Evolutionary conservation across 1,140 invertebrate species (phyloP), one percentile per base, ranked within the genome.

Genomic region (Agrypnia vestita): DNA sequence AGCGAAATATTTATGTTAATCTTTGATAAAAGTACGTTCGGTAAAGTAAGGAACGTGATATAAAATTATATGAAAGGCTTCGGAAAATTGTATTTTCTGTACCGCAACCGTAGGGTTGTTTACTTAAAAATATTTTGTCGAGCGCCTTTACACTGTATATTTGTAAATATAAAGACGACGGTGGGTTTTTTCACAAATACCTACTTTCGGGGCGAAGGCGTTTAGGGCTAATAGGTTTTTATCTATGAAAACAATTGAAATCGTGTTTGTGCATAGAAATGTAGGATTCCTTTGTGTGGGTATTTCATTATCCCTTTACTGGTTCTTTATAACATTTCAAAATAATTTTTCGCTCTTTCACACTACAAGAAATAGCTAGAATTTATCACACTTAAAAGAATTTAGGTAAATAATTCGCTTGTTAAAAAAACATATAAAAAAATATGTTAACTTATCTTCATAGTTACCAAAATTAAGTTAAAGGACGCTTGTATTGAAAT

Each of bases 1-100:
- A 71, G 17, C 3, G 13, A 19, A 75, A 56, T 53, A 9, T 78
- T 49, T 67, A 43, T 69, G 62, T 17, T 78, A 69, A 69, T 78
- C 64, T 78, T 51, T 44, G 12, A 12, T 19, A 43, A 59, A 59
- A 62, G 73, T 76, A 15, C 46, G 11, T 47, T 61, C 44, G 17
- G 51, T 3, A 46, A 47, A 35, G 25, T 35, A 67, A 19, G 47
- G 47, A 64, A 79, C 77, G 77, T 79, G 77, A 72, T 55, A 35
- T 25, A 46, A 79, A 79, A 79, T 79, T 62, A 79, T 73, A 73
- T 61, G 43, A 44, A 35, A 49, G 77, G 67, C 77, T 79, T 74
- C 51, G n/a, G 19, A 35, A 35, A 47, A 55, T 62, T 46, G 55
- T 76, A 11, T 76, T 61, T 61, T 61, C 19, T 21, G 19, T n/a